phyloP scores from a whole-genome alignment of 2,113 vertebrate species.

The Urocynchramus pylzowi region DNA sequence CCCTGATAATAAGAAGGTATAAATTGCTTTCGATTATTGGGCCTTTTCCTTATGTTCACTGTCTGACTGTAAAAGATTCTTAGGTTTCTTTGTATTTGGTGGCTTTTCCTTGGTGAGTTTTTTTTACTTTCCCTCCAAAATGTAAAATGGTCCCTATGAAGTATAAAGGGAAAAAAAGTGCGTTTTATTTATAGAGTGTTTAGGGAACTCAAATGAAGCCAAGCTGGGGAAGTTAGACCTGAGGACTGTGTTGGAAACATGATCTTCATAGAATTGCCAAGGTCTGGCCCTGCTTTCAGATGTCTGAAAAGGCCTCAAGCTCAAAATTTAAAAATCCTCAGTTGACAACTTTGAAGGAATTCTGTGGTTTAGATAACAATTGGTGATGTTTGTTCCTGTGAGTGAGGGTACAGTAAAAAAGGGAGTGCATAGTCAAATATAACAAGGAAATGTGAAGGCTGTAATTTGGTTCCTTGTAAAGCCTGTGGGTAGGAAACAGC shows the following conservation, averaged over 20 bases:
- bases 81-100: background rate
- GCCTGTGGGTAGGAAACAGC: background rate
- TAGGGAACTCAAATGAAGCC: background rate
- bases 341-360: background rate
- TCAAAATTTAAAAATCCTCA: background rate
- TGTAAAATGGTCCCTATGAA: background rate
- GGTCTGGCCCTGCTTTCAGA: background rate
- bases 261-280: background rate
- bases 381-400: background rate
- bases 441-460: background rate
- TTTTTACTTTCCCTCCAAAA: background rate
- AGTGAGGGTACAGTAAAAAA: background rate
- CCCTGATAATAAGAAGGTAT: background rate
- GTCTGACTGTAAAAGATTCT: background rate
- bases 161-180: background rate
- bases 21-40: background rate
- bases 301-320: background rate
- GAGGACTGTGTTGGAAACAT: background rate
- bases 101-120: background rate
- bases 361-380: background rate
- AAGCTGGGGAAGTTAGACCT: background rate
- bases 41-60: background rate
- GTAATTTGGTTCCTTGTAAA: background rate
- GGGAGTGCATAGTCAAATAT: background rate
- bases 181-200: background rate